Base-by-base conservation (phyloP, 2,113 vertebrate genomes). In the Gallinago undulata region DNA sequence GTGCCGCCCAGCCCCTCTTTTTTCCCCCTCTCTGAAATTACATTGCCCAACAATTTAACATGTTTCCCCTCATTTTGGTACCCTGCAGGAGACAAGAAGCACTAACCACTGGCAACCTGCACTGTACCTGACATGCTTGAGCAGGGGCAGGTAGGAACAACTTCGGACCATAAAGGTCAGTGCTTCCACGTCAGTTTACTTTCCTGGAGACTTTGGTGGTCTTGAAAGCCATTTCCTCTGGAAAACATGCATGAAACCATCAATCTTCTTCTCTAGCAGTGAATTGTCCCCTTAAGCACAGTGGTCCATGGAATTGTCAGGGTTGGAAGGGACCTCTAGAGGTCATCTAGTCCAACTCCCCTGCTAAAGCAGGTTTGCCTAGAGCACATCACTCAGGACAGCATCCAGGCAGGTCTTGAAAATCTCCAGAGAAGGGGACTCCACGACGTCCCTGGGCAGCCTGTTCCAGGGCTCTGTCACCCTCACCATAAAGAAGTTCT, bases 21-120 rank as follows among this genome's bases (percentile, higher is more conserved):
- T 4, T 0, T 13, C 0, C 0, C 7, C 8, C 7, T 10, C 33
- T 45, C 63, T 73, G 55, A 74, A 76, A 86, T 48, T 0, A 18
- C 16, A n/a, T 1, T 45, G 30, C 37, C 35, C 33, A 35, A 31
- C 5, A 80, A 4, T 41, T 80, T 19, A 62, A 21, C 53, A 8
- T 3, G 10, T 48, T 93, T 68, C 47, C 17, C n/a, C 10, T 72
- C 31, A 31, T 67, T 79, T 24, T 68, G 51, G 31, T 31, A 11
- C 14, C 19, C 45, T 60, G 48, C 22, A 74, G 64, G n/a, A 73
- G 35, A 28, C 41, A 43, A 35, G 27, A 31, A 35, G 19, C 33
- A 30, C 12, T 24, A 60, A 73, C 8, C 37, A 43, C 57, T 89
- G 83, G 37, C 30, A 68, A 25, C 4, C 31, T 45, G 31, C 50